A percentile compares a stretch with the other conserved stretches of the same genome.
Evolutionary conservation across 1,140 invertebrate genomes (phyloP).

Genomic region (Temnothorax longispinosus): DNA sequence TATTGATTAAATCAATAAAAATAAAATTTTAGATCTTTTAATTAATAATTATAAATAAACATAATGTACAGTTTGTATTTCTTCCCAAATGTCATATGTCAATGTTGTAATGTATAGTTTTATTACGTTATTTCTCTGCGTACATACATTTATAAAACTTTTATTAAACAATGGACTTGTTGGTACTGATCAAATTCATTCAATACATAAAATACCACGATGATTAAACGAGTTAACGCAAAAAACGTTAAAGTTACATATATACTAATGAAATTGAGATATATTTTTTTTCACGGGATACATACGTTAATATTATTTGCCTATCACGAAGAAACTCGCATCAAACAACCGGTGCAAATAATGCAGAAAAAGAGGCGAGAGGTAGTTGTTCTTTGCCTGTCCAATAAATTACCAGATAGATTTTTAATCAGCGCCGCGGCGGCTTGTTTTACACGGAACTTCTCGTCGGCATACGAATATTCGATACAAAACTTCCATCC

Average conservation of each 20-base stretch:
- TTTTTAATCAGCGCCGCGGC: slow-evolving; percentile 43
- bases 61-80: not conserved
- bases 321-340: not conserved
- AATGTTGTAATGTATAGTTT: not conserved
- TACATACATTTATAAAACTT: not conserved
- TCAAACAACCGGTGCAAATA: not conserved
- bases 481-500: slow-evolving; percentile 20
- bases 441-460: slow-evolving; percentile 16
- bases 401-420: slow-evolving; percentile 41
- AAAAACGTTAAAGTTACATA: slow-evolving; percentile 14
- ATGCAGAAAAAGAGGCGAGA: not conserved
- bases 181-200: not conserved
- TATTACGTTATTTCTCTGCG: not conserved
- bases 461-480: slow-evolving; percentile 4
- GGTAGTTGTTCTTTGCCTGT: slow-evolving; percentile 13
- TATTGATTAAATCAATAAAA: not conserved
- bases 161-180: not conserved
- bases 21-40: not conserved
- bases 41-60: not conserved
- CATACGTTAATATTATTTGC: not conserved
- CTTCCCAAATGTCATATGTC: not conserved
- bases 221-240: not conserved
- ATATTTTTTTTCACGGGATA: not conserved
- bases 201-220: not conserved
- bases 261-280: slow-evolving; percentile 5